phyloP scores from a whole-genome alignment of 2,888 invertebrate species.

The Rhingia campestris region DNA sequence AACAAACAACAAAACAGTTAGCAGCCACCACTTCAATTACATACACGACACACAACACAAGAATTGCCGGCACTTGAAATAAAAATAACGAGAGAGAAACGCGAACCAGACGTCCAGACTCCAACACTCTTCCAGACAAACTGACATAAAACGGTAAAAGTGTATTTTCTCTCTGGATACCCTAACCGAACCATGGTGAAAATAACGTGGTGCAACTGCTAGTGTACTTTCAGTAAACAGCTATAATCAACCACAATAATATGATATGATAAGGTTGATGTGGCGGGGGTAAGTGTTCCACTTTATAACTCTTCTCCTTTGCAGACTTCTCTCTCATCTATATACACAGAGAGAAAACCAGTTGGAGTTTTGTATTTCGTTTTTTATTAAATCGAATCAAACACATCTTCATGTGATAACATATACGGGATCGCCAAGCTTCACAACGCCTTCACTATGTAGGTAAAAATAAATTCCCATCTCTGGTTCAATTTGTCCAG shows the following conservation, averaged over 20 bases:
- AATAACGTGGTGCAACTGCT: not conserved
- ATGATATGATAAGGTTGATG: not conserved
- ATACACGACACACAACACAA: conserved; percentile 14
- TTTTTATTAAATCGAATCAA: conserved; percentile 12
- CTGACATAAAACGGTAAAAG: conserved; percentile 23
- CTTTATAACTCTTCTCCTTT: too few relatives aligned
- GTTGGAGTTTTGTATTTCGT: not conserved
- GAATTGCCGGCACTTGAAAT: conserved; percentile 16
- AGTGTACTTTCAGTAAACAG: not conserved
- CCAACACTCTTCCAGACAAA: conserved; percentile 38
- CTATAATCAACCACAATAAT: conserved; percentile 5
- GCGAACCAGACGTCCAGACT: conserved; percentile 26
- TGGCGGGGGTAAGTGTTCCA: too few relatives aligned
- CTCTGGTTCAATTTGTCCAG: conserved; percentile 78
- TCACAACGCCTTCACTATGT: conserved; percentile 80
- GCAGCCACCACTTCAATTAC: conserved; percentile 10
- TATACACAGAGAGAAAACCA: not conserved
- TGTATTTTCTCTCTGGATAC: conserved; percentile 10
- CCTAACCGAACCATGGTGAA: not conserved
- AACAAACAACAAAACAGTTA: conserved; percentile 10
- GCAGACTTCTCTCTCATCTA: not conserved
- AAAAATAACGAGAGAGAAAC: not conserved
- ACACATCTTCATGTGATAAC: conserved; percentile 75
- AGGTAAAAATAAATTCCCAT: conserved; percentile 83
- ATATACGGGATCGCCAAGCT: conserved; percentile 83